These are phyloP conservation scores for Orycteropus afer DNA, from an alignment of 2,113 vertebrate genomes.

Conservation along the genomic window DNA sequence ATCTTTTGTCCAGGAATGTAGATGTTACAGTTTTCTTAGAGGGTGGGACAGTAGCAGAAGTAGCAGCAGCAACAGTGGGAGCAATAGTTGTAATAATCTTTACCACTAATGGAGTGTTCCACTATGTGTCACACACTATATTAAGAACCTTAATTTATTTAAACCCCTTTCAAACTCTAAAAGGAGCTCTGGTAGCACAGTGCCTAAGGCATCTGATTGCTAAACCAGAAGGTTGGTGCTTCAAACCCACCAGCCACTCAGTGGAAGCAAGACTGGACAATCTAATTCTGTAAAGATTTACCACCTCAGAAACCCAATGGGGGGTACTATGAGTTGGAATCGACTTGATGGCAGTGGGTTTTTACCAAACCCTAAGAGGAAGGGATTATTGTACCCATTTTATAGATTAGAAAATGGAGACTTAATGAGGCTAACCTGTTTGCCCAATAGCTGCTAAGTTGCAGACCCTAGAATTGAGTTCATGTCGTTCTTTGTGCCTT, in stretches of 20 bases:
- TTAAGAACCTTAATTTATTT: neutral
- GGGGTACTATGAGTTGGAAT: too few species aligned
- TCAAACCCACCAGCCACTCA: too few species aligned
- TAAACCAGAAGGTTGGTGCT: too few species aligned
- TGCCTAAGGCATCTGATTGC: too few species aligned
- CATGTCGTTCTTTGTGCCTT: neutral
- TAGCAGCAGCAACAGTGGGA: too few species aligned
- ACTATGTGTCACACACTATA: neutral
- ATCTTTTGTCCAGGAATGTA: neutral
- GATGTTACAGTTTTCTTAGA: neutral
- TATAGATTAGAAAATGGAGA: neutral
- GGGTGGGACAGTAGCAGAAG: accelerated
- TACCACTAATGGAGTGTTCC: neutral
- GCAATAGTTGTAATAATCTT: neutral
- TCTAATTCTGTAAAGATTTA: too few species aligned
- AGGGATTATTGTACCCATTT: neutral
- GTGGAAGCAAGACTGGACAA: too few species aligned
- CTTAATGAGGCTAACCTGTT: neutral
- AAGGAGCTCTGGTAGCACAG: too few species aligned
- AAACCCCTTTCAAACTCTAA: neutral
- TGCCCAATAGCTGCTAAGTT: neutral
- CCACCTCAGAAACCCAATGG: too few species aligned
- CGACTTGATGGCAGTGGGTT: too few species aligned
- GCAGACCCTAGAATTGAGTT: neutral
- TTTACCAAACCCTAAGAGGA: neutral